These are phyloP conservation scores for Leptatherina wallacei DNA, from an alignment of 2,797 vertebrate genomes.

Conservation along the genomic window DNA sequence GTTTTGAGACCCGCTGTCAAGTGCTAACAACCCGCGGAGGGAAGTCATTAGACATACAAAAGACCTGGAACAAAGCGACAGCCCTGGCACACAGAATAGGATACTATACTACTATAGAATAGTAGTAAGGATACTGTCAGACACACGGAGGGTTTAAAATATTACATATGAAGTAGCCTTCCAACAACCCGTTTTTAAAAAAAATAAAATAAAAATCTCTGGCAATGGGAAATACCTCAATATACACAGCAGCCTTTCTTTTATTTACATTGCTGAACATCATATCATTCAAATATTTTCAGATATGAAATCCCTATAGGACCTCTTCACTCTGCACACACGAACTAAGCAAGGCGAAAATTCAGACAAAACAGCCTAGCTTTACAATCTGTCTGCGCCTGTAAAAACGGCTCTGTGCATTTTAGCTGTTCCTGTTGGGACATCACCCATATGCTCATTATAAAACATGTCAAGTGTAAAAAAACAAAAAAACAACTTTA, in stretches of 20 bases:
- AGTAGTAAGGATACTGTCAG: constrained; percentile 90
- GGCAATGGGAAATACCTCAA: constrained; percentile 84
- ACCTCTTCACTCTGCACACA: constrained; percentile 88
- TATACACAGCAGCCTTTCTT: constrained; percentile 31
- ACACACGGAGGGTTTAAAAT: constrained; percentile 88
- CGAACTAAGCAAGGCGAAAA: constrained; percentile 88
- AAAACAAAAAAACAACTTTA: constrained; percentile 58
- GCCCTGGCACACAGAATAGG: constrained; percentile 91
- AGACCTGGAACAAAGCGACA: constrained; percentile 97
- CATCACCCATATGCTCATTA: constrained; percentile 78
- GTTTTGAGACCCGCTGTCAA: constrained; percentile 99
- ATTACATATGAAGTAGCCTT: constrained; percentile 79
- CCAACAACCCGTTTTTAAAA: constrained; percentile 71
- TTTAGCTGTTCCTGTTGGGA: constrained; percentile 80
- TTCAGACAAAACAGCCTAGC: constrained; percentile 88
- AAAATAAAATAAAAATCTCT: constrained; percentile 44
- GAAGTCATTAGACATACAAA: constrained; percentile 99
- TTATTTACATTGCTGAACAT: constrained; percentile 61
- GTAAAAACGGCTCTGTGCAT: constrained; percentile 80
- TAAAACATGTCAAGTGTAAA: constrained; percentile 81
- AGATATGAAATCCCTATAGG: constrained; percentile 88
- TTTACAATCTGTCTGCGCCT: constrained; percentile 79
- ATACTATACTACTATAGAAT: too few species aligned
- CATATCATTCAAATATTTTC: constrained; percentile 95
- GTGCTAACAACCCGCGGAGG: constrained; percentile 99